Base-by-base conservation (phyloP, 2,797 vertebrate species). In the Cryptoblepharus egeriae region DNA sequence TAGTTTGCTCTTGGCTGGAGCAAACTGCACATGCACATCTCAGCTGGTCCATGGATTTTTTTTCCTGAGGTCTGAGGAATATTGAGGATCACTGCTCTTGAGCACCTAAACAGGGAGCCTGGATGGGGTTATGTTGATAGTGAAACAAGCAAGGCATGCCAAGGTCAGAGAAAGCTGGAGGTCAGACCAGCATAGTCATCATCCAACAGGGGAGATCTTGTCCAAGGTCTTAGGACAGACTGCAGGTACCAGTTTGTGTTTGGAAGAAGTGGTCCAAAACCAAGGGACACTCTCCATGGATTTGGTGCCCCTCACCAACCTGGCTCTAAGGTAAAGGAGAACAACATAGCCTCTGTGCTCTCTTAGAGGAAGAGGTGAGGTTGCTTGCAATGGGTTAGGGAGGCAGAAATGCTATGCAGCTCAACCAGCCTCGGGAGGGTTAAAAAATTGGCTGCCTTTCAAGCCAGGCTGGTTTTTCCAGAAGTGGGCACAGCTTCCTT, bases 251-350 rank as follows among this genome's bases (percentile, higher is more conserved):
- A 73, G 82, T 58, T 87, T 68, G 84, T 87, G 87, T 77, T 81
- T 82, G 91, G 35, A 86, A 80, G 57, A 87, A 92, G 5, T 5
- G 18, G 26, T 12, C 45, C 13, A 18, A 49, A 71, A 88, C 26
- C 30, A 91, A 93, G 77, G 71, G 72, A 84, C 68, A 68, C 24
- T 83, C 92, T 93, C 75, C 86, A 86, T 83, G 89, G 82, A 73
- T 84, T 80, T 82, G 76, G 85, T 79, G 75, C 45, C 15, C 71
- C 87, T 79, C 69, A 16, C 32, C 6, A 61, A 60, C 65, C 30
- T 86, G 88, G 90, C 86, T 85, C 3, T 72, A 30, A 18, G 28
- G 49, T 49, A 18, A 9, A 42, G 16, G 13, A 39, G 69, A 3
- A 26, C 26, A 42, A n/a, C 13, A 2, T 12, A 22, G 15, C 45